Evolutionary conservation across 1,140 invertebrate genomes (phyloP), one percentile per base, ranked within the genome.

Genomic region (Pinna nobilis): DNA sequence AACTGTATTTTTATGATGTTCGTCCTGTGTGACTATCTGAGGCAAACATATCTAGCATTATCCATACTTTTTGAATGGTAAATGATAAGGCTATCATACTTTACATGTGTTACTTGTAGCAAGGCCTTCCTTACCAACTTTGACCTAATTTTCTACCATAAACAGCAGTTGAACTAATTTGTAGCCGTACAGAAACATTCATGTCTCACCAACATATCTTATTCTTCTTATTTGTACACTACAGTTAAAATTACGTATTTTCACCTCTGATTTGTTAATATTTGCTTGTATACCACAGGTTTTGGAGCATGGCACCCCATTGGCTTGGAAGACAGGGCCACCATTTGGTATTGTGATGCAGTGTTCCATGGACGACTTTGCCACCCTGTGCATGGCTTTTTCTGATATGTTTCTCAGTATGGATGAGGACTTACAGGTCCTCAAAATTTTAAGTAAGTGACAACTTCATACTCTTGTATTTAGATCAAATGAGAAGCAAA

Each of bases 341-440:
- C 84, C 83, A 23, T 85, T 84, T 77, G 82, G 82, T 28, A 82
- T 88, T n/a, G 47, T 87, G 4, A 44, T 86, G 47, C 76, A 79
- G 39, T 86, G 84, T 69, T 77, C 75, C 5, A 44, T 76, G 25
- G 70, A 77, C 5, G 72, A 80, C 50, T 80, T 87, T 53, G 66
- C 82, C 3, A 61, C 63, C 6, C 35, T 88, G 41, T 71, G 75
- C 39, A 75, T 79, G 30, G 81, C 82, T 7, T 84, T 86, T 57
- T 71, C 79, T 53, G 78, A 87, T 32, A 77, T 73, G 25, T 18
- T 32, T 11, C 69, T 86, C 3, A 80, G 77, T 3, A 72, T 84
- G 65, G 79, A 81, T 63, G 83, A 86, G 69, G 77, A 81, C 47
- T 65, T 85, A 15, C 67, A 82, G 44, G 71, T 87, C 30, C 30